Evolutionary conservation across 2,797 vertebrate species (phyloP), one percentile per base, ranked within the genome.

Genomic region (Ibycter americanus): DNA sequence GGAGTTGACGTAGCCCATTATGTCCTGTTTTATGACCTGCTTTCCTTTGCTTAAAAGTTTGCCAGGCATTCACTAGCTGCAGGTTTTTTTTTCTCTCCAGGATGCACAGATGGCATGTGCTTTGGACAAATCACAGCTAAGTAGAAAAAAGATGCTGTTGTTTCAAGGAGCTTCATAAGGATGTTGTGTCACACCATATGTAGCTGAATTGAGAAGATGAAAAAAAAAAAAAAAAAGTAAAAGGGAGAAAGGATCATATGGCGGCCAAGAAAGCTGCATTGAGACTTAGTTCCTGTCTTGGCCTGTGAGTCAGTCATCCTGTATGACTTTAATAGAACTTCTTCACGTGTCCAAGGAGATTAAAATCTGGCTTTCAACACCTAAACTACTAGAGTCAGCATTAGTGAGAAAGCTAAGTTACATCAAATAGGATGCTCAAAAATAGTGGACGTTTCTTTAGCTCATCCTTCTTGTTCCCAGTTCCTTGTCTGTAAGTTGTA

Each of bases 181-280:
- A 97, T 96, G 96, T 94, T 96, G 96, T 96, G 89, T 95, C 93
- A 80, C 78, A 95, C 96, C 95, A 96, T 96, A 95, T 96, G 96
- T 90, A 78, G 76, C 68, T 88, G 89, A 95, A 95, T 44, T 15
- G 27, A 88, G 91, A 76, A 59, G 89, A 86, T 62, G 72, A 10
- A 29, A 85, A 87, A 83, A 92, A 44, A 42, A 42, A 42, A 42
- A 44, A 44, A 44, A 44, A 44, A 18, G 32, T 88, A 77, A 89
- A 92, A 88, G 84, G 72, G 79, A 51, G 52, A 63, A 70, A 68
- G 68, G 46, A 83, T 93, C 29, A 5, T 87, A 42, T 46, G 74
- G 90, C 87, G 79, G 84, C 92, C 79, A 77, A 36, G 85, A 90
- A 96, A 95, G 44, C 96, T 94, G 91, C 54, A 80, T 94, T 49